These are phyloP conservation scores for Sylvicapra grimmia DNA, from an alignment of 2,113 vertebrate species.

Conservation along the genomic window DNA sequence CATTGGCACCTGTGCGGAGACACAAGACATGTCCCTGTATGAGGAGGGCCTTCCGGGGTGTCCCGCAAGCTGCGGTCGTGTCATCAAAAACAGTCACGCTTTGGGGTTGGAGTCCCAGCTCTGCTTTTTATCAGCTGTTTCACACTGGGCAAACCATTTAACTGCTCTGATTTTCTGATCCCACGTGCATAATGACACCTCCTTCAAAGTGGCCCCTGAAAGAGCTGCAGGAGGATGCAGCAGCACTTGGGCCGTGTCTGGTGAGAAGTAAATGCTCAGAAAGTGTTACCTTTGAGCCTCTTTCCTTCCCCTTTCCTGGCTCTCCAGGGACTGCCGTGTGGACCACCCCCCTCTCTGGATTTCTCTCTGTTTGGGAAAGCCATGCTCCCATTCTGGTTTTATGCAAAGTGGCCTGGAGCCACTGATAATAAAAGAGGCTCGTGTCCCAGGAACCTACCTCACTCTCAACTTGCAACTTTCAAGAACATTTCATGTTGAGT, in stretches of 20 bases:
- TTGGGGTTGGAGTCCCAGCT: neutral
- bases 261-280: neutral
- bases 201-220: neutral
- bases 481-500: neutral
- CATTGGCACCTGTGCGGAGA: conserved; percentile 82
- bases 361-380: neutral
- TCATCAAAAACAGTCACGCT: neutral
- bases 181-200: neutral
- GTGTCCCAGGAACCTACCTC: neutral
- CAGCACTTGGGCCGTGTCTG: neutral
- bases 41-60: neutral
- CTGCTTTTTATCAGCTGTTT: neutral
- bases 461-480: neutral
- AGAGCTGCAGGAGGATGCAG: neutral
- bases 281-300: too few species aligned
- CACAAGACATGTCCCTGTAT: neutral
- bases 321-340: neutral
- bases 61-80: accelerated
- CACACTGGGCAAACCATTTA: neutral
- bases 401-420: neutral
- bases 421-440: neutral
- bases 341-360: neutral
- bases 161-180: neutral
- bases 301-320: neutral
- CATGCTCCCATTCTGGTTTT: neutral